Percentiles rank a stretch among this genome's conserved stretches.
Evolutionary conservation across 2,797 vertebrate species (phyloP).

Genomic region (Pangasius sanitwongsei): DNA sequence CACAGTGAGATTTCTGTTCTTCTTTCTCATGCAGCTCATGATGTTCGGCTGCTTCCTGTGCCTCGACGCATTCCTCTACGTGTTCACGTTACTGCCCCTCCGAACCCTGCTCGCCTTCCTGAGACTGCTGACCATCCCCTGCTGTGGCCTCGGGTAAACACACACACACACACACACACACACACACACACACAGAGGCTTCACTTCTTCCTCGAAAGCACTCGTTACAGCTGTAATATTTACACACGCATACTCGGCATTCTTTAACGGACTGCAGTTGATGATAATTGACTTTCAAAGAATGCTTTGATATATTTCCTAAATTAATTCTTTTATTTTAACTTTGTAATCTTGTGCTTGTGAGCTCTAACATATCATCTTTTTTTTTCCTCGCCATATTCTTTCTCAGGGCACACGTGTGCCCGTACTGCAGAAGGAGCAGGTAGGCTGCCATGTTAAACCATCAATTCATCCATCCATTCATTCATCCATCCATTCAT

Average conservation of each 20-base stretch:
- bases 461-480: background rate
- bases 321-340: background rate
- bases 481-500: background rate
- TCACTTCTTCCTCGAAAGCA: background rate
- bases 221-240: background rate
- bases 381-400: constrained; percentile 57
- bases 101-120: constrained; percentile 89
- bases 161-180: constrained; percentile 9
- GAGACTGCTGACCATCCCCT: constrained; percentile 89
- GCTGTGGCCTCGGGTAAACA: constrained; percentile 88
- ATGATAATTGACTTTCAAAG: background rate
- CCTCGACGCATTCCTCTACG: constrained; percentile 94
- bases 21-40: constrained; percentile 83
- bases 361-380: constrained; percentile 33
- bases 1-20: constrained; percentile 3
- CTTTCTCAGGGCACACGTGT: constrained; percentile 74
- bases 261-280: background rate
- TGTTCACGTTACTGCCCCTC: constrained; percentile 94
- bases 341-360: background rate
- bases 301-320: background rate
- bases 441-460: constrained; percentile 60
- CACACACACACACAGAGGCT: background rate
- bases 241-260: background rate
- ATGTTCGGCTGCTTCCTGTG: constrained; percentile 95
- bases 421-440: constrained; percentile 81